These are phyloP conservation scores for Xenopus tropicalis DNA, from an alignment of 2,113 vertebrate species.

Conservation along the genomic window UCB_Xtro_10.0 CM004450.2:91214001-91214500, in stretches of 20 bases:
- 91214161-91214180: constrained; percentile 1
- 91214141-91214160: neutral
- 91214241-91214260: neutral
- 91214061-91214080: neutral
- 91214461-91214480: no score
- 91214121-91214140: neutral
- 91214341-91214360: neutral
- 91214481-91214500: no score
- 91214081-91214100: neutral
- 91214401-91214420: no score
- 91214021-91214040: neutral
- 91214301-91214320: neutral
- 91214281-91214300: neutral
- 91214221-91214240: neutral
- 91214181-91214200: neutral
- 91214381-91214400: no score
- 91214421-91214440: no score
- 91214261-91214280: neutral
- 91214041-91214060: constrained; percentile 1
- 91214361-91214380: no score
- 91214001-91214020: neutral
- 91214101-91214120: neutral
- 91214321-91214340: neutral
- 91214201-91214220: neutral
- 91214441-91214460: no score